Base-by-base conservation (phyloP, 2,888 invertebrate genomes). In the Ectemnius lituratus region DNA sequence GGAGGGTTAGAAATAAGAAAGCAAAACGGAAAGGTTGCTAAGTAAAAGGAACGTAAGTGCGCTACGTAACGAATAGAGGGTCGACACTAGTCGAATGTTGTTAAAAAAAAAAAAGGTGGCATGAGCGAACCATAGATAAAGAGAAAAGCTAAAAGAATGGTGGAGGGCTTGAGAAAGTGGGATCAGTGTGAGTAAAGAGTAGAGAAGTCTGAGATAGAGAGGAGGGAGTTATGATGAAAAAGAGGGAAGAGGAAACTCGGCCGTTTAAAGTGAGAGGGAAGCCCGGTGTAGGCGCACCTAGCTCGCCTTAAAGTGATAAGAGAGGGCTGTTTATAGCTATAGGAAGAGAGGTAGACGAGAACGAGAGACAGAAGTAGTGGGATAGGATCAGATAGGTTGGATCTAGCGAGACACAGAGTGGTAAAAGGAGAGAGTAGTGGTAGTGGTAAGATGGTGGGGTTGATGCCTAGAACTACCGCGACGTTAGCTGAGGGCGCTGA, bases 401-500 rank as follows among this genome's bases (percentile, higher is more conserved):
- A 79, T 57, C 67, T 61, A 64, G 56, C 67, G 70, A 76, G 77
- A 79, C 75, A 37, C 8, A 74, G 80, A 76, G 77, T 52, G 76
- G 77, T 59, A 73, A 82, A 84, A 81, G 79, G 72, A 84, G 72
- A 84, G 73, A 78, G 77, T 67, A 71, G 69, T 80, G 80, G 80
- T 79, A 47, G 1, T 1, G 16, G 14, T 16, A 2, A 52, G 16
- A 16, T 52, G 77, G 76, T 76, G 71, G 80, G 70, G 23, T 63
- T 68, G 60, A 37, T 67, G 63, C 71, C 61, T 57, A 67, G 65
- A 76, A 80, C 79, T 80, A 75, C 79, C 86, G 76, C 79, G 79
- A 79, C 81, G 79, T 84, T 82, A 77, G 79, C 75, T 78, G 76
- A 76, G 59, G 83, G 80, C 79, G 78, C 84, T 77, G 79, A 78